These are phyloP conservation scores for Dermatemys mawii DNA, from an alignment of 2,113 vertebrate species.

Conservation along the genomic window DNA sequence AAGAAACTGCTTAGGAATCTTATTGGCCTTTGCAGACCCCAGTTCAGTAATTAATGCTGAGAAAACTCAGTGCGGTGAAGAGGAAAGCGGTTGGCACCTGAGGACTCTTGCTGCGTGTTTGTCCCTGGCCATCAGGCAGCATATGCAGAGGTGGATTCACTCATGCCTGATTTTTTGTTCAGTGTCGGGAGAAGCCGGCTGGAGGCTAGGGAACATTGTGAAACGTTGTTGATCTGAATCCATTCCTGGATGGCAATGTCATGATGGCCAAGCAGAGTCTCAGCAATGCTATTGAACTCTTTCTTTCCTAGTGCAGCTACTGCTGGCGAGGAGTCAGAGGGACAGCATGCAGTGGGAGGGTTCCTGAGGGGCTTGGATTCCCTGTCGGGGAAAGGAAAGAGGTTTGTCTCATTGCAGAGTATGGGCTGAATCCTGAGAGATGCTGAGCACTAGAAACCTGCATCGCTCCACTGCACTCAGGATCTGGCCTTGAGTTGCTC, in stretches of 20 bases:
- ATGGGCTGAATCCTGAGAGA: neutral
- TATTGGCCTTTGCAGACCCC: neutral
- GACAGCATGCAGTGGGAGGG: rapidly evolving
- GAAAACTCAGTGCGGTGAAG: neutral
- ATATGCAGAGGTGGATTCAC: neutral
- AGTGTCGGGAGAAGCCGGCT: neutral
- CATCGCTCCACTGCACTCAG: constrained; percentile 5
- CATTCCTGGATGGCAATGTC: neutral
- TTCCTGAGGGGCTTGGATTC: neutral
- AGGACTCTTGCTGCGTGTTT: neutral
- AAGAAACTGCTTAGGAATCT: neutral
- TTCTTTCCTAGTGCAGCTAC: neutral
- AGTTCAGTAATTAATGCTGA: neutral
- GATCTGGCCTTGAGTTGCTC: neutral
- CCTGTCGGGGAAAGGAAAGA: neutral
- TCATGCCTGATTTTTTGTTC: neutral
- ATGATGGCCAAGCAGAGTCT: neutral
- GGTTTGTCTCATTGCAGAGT: neutral
- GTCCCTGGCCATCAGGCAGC: neutral
- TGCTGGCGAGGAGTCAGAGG: neutral
- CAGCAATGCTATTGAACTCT: neutral
- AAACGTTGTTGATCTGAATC: neutral
- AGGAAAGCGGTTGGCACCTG: neutral
- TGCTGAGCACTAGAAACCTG: constrained; percentile 12
- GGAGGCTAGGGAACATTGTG: neutral